Base-by-base conservation (phyloP, 2,888 invertebrate genomes). In the Microctonus aethiopoides region DNA sequence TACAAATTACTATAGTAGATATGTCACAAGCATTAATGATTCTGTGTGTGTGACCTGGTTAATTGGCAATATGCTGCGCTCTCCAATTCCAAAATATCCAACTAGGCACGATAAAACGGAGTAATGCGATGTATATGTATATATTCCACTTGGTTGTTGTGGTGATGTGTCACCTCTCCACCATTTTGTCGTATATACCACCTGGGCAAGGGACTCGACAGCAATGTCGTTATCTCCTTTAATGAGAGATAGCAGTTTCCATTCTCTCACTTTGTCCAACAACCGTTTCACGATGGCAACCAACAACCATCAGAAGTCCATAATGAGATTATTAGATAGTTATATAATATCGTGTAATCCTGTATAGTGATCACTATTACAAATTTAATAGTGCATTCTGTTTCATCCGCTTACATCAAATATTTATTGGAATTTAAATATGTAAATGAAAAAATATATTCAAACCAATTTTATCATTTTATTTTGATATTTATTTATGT, bases 191-290 rank as follows among this genome's bases (percentile, higher is more conserved):
- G 16, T 39, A 39, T 20, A 46, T 61, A 29, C 36, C 61, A 36
- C 61, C 36, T 41, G 26, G 22, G 4, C 24, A 24, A 56, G 41
- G 34, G 22, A 34, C 29, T 34, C 56, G n/a, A 63, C 59, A 60
- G 52, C 63, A 26, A 36, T 60, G 59, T 65, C 70, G 65, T 65
- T 70, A 70, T 70, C 70, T 54, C 36, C 59, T 52, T 54, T 70
- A 70, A 70, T 70, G 70, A 60, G 65, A 65, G 65, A 65, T 65
- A 70, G 65, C 70, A 70, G 36, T 60, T 59, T 51, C 59, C 51
- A 68, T 54, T 51, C 60, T 39, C 65, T 65, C 65, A 60, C 65
- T 60, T 60, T 54, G 54, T 56, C 41, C 41, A 56, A 39, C 62
- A 62, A 13, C 41, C 62, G 26, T 51, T 36, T 20, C 20, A 1